Base-by-base conservation (phyloP, 1,140 invertebrate genomes). In the Radopholus similis region DNA sequence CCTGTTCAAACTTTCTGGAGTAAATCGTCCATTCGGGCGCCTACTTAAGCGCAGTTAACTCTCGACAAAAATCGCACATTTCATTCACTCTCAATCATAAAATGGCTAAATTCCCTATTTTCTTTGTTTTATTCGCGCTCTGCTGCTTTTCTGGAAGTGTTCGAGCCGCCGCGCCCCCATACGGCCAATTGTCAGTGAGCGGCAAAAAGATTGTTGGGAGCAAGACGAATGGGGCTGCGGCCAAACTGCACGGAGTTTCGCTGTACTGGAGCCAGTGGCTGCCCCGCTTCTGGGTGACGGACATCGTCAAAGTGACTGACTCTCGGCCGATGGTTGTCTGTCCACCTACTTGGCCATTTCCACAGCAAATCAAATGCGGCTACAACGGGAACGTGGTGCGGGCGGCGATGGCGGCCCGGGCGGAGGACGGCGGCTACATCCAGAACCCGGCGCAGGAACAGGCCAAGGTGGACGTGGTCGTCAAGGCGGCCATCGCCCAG, bases 221-320 rank as follows among this genome's bases (percentile, higher is more conserved):
- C 38, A 49, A 34, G 0, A 59, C 30, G 32, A 38, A 28, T 23
- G 42, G 44, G n/a, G 40, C 30, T 6, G 64, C 58, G 32, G 13
- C 23, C n/a, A n/a, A n/a, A 49, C 15, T 66, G 8, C 26, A 37
- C 8, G 64, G 64, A 37, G 32, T 66, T 37, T 40, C 30, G 6
- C 60, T 66, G 11, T 66, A 38, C 23, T 66, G 64, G 64, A 35
- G 28, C n/a, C 64, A 66, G 51, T 66, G 64, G 64, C 15, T 15
- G 13, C 37, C 54, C n/a, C 15, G 23, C 59, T 64, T 57, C 18
- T 60, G 47, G 40, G 47, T 49, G 6, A 15, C 37, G 28, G 15
- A 60, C 5, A 60, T 40, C 11, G 8, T 60, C 18, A 51, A 51
- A 4, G 47, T n/a, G n/a, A n/a, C n/a, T 51, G 5, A 51, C 23